Conservation (phyloP, 1,140 invertebrate species). For the Aphidius gifuensis region DNA sequence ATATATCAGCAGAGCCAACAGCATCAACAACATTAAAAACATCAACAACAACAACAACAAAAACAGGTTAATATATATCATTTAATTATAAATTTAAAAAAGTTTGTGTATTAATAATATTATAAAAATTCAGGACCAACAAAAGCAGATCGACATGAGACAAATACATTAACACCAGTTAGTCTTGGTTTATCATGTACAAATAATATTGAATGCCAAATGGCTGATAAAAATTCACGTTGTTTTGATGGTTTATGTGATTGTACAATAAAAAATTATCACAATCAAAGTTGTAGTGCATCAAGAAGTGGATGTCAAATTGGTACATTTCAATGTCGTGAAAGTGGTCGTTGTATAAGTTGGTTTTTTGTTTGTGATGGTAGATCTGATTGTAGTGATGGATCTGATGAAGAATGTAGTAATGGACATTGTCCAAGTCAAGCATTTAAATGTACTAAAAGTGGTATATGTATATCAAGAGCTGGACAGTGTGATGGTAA, state of each 20-base stretch:
- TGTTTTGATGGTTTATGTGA: conserved; percentile 79
- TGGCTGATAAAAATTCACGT: conserved; percentile 72
- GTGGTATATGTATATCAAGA: conserved; percentile 70
- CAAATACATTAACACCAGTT: conserved; percentile 59
- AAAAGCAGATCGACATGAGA: conserved; percentile 52
- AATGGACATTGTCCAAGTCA: conserved; percentile 54
- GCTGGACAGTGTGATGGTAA: conserved; percentile 75
- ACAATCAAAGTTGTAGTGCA: conserved; percentile 62
- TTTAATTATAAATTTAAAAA: neutral
- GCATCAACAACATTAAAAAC: conserved; percentile 26
- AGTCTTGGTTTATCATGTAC: conserved; percentile 74
- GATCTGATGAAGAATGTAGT: conserved; percentile 76
- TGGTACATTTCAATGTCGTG: conserved; percentile 81
- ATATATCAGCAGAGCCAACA: conserved; percentile 35
- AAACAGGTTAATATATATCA: neutral
- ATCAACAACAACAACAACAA: neutral
- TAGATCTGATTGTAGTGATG: conserved; percentile 80
- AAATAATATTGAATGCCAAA: conserved; percentile 74
- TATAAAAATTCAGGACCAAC: conserved; percentile 28
- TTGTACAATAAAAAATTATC: conserved; percentile 61
- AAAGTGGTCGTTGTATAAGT: conserved; percentile 81
- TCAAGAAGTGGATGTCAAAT: conserved; percentile 71
- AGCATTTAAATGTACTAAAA: conserved; percentile 65
- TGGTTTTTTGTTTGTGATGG: conserved; percentile 93
- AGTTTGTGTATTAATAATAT: neutral